Evolutionary conservation across 2,888 invertebrate species (phyloP).

Genomic region (Sarcophaga rosellei): DNA sequence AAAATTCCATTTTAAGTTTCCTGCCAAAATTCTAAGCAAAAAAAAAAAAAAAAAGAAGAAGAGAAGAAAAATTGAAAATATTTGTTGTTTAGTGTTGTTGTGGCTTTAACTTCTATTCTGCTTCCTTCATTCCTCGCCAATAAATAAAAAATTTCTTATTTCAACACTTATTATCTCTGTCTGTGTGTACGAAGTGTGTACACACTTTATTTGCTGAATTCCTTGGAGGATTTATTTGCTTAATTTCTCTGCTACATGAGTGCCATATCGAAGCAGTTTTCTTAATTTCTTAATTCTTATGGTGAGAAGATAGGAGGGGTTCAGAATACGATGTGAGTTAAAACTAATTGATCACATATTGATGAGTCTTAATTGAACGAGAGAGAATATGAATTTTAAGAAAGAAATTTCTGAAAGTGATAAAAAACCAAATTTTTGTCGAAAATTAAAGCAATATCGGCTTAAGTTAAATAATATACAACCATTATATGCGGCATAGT

Average conservation of each 20-base stretch:
- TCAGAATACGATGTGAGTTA: background rate
- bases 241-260: constrained; percentile 18
- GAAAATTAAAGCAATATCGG: no score
- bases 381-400: no score
- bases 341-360: constrained; percentile 43
- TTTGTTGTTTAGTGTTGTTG: background rate
- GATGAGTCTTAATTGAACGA: constrained; percentile 25
- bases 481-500: no score
- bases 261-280: constrained; percentile 3
- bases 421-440: no score
- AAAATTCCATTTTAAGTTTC: constrained; percentile 37
- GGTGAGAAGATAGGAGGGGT: background rate
- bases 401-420: no score
- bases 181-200: constrained; percentile 21
- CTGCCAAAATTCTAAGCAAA: constrained; percentile 39
- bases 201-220: constrained; percentile 49
- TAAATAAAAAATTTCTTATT: constrained; percentile 28
- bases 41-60: background rate
- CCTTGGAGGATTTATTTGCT: constrained; percentile 50
- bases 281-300: constrained; percentile 28
- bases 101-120: background rate
- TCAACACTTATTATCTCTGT: background rate
- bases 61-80: background rate
- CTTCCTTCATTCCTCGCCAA: background rate
- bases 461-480: no score